Conservation (phyloP, 2,113 vertebrate species). For the Vireo altiloquus region DNA sequence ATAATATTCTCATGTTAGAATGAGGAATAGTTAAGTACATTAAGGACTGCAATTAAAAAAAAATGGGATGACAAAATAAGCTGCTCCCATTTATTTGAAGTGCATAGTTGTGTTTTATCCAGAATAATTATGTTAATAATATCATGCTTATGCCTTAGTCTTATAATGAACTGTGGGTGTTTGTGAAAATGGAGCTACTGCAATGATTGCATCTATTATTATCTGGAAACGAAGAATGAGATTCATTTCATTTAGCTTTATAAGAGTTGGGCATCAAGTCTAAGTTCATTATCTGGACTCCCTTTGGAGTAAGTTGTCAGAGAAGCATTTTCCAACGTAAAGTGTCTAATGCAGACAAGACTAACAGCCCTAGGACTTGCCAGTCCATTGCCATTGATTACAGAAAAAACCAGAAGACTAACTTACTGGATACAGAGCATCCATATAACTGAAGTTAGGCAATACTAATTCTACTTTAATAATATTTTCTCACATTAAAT, state of each 20-base stretch:
- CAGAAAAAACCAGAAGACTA: not conserved
- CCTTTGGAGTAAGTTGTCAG: not conserved
- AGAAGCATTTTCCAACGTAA: not conserved
- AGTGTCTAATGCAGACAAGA: not conserved
- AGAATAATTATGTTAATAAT: slow-evolving; percentile 14
- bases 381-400: not conserved
- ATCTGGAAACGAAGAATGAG: not conserved
- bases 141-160: not conserved
- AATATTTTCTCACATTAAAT: not conserved
- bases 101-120: not conserved
- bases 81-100: not conserved
- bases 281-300: not conserved
- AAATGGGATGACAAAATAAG: not conserved
- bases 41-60: not conserved
- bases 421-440: not conserved
- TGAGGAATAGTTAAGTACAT: not conserved
- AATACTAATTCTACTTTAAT: not conserved
- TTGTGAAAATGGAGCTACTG: not conserved
- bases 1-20: not conserved
- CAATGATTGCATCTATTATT: not conserved
- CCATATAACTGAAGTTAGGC: not conserved
- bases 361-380: not conserved
- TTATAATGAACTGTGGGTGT: not conserved
- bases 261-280: not conserved
- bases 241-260: not conserved